Conservation (phyloP, 2,888 invertebrate genomes). For the Dynastes grantii region DNA sequence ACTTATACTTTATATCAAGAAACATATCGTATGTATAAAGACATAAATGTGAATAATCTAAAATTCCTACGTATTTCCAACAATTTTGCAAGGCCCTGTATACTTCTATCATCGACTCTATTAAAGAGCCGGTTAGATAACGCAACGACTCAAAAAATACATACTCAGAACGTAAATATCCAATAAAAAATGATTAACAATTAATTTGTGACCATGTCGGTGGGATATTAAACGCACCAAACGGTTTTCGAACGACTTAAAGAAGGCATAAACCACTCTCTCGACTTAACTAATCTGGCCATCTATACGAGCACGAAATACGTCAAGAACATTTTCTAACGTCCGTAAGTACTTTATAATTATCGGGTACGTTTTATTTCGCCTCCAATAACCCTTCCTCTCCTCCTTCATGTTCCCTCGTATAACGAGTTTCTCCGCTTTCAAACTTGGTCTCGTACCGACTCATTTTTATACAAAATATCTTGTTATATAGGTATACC, state of each 20-base stretch:
- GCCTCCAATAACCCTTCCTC: slow-evolving; percentile 35
- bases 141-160: not conserved
- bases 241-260: slow-evolving; percentile 9
- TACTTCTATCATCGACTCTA: not conserved
- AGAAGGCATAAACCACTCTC: slow-evolving; percentile 30
- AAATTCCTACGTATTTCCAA: no score
- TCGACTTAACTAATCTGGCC: slow-evolving; percentile 24
- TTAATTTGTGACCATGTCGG: slow-evolving; percentile 3
- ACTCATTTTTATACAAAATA: slow-evolving; percentile 19
- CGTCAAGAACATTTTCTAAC: slow-evolving; percentile 17
- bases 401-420: not conserved
- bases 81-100: no score
- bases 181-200: slow-evolving; percentile 18
- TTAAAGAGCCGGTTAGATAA: not conserved
- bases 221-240: not conserved
- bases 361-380: slow-evolving; percentile 39
- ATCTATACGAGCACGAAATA: slow-evolving; percentile 19
- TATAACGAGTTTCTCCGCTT: slow-evolving; percentile 36
- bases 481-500: not conserved
- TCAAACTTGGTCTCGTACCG: not conserved
- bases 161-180: not conserved
- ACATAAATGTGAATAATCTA: no score
- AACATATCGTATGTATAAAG: no score
- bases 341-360: slow-evolving; percentile 47
- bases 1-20: no score